Conservation (phyloP, 1,140 invertebrate species). For the Chionoecetes opilio region DNA sequence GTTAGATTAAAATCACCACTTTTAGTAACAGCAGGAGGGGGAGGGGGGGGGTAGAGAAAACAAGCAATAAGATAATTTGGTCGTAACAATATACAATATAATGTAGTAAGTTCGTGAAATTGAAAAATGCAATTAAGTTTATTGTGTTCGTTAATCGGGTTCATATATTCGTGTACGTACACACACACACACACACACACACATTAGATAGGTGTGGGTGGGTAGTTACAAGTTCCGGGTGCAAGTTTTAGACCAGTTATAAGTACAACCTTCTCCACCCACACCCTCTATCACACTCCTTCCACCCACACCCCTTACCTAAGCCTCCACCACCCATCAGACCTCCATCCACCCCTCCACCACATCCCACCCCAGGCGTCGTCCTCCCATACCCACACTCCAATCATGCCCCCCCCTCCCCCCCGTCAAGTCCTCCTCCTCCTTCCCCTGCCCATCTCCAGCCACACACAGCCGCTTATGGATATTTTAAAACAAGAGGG, state of each 20-base stretch:
- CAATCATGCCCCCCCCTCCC: neutral
- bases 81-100: too few relatives aligned
- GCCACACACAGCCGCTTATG: neutral
- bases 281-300: neutral
- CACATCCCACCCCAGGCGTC: neutral
- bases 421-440: neutral
- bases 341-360: neutral
- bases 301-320: neutral
- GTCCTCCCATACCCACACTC: neutral
- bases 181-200: too few relatives aligned
- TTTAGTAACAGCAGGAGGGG: too few relatives aligned
- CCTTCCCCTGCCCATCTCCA: neutral
- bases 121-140: too few relatives aligned
- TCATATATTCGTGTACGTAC: neutral
- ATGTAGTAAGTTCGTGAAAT: too few relatives aligned
- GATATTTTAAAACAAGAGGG: too few relatives aligned
- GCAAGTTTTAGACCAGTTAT: slow-evolving; percentile 41
- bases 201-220: too few relatives aligned
- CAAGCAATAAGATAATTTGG: too few relatives aligned
- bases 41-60: too few relatives aligned
- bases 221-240: slow-evolving; percentile 1
- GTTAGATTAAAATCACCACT: too few relatives aligned
- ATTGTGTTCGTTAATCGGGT: too few relatives aligned
- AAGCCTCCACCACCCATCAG: neutral
- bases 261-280: neutral